phyloP scores from a whole-genome alignment of 2,113 vertebrate genomes.

The Antigone vipio region DNA sequence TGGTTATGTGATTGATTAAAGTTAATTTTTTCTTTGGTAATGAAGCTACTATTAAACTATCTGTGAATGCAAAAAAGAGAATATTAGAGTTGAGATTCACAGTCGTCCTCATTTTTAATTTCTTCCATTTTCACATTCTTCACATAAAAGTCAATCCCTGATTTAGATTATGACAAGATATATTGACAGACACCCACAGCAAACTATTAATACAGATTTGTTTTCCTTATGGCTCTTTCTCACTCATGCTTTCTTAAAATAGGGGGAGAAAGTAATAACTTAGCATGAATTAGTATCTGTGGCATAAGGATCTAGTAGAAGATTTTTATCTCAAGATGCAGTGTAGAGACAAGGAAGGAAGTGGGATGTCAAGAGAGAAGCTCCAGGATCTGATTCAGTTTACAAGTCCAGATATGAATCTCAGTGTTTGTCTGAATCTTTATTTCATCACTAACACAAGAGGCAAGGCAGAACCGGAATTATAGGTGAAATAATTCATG shows the following conservation, averaged over 20 bases:
- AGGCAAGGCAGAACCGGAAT: background rate
- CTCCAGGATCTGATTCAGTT: background rate
- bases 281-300: background rate
- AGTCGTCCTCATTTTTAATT: background rate
- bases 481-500: background rate
- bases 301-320: background rate
- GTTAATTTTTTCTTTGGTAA: background rate
- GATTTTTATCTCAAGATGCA: background rate
- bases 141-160: background rate
- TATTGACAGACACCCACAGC: constrained; percentile 8
- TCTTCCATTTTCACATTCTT: constrained; percentile 8
- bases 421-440: background rate
- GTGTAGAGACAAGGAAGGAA: background rate
- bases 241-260: background rate
- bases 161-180: constrained; percentile 10
- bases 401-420: background rate
- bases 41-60: background rate
- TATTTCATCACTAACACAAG: background rate
- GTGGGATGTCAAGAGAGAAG: background rate
- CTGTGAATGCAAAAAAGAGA: background rate
- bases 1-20: background rate
- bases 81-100: background rate
- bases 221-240: background rate
- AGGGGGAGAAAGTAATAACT: background rate
- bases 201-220: constrained; percentile 7